Base-by-base conservation (phyloP, 2,113 vertebrate genomes). In the Leptodactylus fuscus region DNA sequence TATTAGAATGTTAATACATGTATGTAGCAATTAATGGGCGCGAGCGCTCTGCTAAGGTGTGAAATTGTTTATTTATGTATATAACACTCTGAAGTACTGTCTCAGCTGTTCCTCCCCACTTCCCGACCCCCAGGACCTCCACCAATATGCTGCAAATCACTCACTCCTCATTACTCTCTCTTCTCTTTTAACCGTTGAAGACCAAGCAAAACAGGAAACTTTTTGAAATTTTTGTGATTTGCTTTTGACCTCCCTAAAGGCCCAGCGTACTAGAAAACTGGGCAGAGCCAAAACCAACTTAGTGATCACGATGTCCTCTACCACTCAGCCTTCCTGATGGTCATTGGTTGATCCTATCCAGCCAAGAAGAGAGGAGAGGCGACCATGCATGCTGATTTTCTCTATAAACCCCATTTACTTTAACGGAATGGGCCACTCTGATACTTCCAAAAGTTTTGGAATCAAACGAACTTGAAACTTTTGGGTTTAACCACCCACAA, bases 31-130 rank as follows among this genome's bases (percentile, higher is more conserved):
- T 85, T 80, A 85, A 70, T 55, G 51, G 53, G 4, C 12, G 62
- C 15, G 76, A 44, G 49, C 11, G 18, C 75, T 38, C 83, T 8
- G 48, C 12, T 29, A 85, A 70, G 46, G 83, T 85, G 83, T 80
- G 75, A 85, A 85, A 85, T 85, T 49, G 58, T 78, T 78, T 85
- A 85, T 85, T 85, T 78, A 53, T 67, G 74, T 75, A 75, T 49
- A 27, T 16, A 71, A 82, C 46, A 29, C 80, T 46, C 70, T 12
- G 11, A 76, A 78, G 46, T 70, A 53, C 83, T 16, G 75, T 70
- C 75, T 79, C 83, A 85, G 60, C 65, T 80, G 83, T 41, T 85
- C 38, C 38, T 76, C 32, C 53, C 9, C 34, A 77, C 55, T 77
- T 65, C 46, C 15, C 10, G 73, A 65, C 82, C 73, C 51, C 10